Conservation (phyloP, 2,797 vertebrate species). For the Gymnopithys bicolor region DNA sequence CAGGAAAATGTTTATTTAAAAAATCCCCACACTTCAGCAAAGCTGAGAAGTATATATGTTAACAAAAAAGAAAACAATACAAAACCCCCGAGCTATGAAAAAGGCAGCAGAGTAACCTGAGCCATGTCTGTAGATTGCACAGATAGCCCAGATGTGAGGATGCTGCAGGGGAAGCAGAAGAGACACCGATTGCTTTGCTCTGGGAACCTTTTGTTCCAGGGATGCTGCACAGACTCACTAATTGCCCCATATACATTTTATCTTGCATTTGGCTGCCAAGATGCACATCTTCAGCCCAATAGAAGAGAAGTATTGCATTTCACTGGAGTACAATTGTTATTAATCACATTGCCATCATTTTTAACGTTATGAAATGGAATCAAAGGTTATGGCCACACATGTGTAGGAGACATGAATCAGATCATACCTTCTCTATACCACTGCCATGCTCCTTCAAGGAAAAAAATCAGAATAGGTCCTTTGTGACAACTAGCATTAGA, state of each 20-base stretch:
- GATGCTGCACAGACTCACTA: neutral
- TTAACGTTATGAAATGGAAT: neutral
- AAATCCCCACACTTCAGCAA: neutral
- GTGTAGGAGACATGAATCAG: neutral
- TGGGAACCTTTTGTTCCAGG: neutral
- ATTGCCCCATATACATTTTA: neutral
- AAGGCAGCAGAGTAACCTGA: neutral
- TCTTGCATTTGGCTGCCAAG: neutral
- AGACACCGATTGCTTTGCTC: neutral
- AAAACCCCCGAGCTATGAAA: neutral
- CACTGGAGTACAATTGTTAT: neutral
- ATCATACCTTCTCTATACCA: neutral
- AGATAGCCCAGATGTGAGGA: neutral
- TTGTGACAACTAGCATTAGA: neutral
- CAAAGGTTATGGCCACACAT: neutral
- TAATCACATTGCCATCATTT: neutral
- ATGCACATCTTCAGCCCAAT: neutral
- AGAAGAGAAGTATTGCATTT: neutral
- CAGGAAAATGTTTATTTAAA: neutral
- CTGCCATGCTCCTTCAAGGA: neutral
- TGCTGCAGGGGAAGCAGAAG: neutral
- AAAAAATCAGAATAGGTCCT: neutral
- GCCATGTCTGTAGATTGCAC: neutral
- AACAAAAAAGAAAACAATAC: neutral
- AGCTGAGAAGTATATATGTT: neutral